Base-by-base conservation (phyloP, 1,140 invertebrate genomes). In the Magallana ariakensis region DNA sequence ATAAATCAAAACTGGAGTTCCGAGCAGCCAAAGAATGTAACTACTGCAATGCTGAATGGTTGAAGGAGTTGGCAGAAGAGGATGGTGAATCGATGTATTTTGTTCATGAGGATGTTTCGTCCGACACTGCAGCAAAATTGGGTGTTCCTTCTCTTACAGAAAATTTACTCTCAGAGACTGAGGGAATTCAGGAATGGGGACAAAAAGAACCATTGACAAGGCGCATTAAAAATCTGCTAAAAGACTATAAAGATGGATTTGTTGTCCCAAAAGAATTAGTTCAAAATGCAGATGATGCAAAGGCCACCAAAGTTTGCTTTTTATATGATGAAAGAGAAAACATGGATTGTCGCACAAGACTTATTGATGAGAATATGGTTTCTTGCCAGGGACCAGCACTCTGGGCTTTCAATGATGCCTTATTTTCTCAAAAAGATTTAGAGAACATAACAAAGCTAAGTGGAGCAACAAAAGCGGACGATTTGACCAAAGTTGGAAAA, bases 261-360 rank as follows among this genome's bases (percentile, higher is more conserved):
- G 90, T 91, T 62, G 90, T 93, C 22, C 89, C 93, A 13, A 93
- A 93, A 86, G 93, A 93, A 89, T 83, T 93, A 8, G 86, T 93
- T 26, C 93, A 93, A 85, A 93, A 98, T 88, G 93, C 94, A 57
- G 94, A 94, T 87, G 94, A 94, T 91, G 93, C 93, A 46, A 90
- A 90, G 33, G 93, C 94, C 2, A 92, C 91, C 13, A 89, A 91
- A 87, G 90, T 94, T 1, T 85, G 88, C 55, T 94, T 94, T 84
- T 89, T 94, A 54, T 87, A 91, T 57, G 94, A 93, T 75, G 92
- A 94, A 85, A 81, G 93, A 81, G 87, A 90, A 53, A 91, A 92
- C 80, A 85, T 88, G 58, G 85, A 92, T 58, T 85, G 80, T 11
- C 60, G 87, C 80, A 88, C 89, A 58, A 88, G 89, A 75, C 87